Evolutionary conservation across 2,113 vertebrate species (phyloP), one percentile per base, ranked within the genome.

Genomic region (Perca schrenkii): DNA sequence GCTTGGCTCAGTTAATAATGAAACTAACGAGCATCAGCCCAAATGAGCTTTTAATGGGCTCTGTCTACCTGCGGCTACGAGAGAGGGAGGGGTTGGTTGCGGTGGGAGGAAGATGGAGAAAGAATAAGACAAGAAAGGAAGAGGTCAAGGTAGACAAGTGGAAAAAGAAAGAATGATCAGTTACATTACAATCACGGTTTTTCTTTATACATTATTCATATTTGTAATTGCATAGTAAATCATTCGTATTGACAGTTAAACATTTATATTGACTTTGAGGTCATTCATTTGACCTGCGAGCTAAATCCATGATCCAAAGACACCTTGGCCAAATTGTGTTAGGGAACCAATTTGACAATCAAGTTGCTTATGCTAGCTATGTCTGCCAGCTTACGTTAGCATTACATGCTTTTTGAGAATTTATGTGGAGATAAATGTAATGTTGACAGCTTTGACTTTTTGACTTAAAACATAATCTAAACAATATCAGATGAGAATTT

Each of bases 31-130:
- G 86, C 87, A 81, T 86, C 83, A 60, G 77, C 74, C 69, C 73
- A 92, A 92, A 94, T 90, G 86, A 91, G 93, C 89, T 91, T 92
- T 92, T 92, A 94, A 94, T 94, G 91, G 86, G 72, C 81, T 92
- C 63, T 63, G 78, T 85, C 82, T 89, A 90, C 87, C 86, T 89
- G 83, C 79, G 72, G 90, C 89, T 86, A 84, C 40, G 79, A 77
- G 58, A 87, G 57, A 88, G 54, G 53, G 71, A 78, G 76, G 58
- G 67, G 46, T n/a, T 15, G 57, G 25, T 8, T 28, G 56, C 40
- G 19, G 22, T 31, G 22, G 31, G 21, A 43, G n/a, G n/a, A 19
- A 54, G 68, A 47, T 62, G 31, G 25, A 74, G 77, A 22, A 34
- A 43, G 36, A 73, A 36, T 14, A 74, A 70, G 57, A 77, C 22